Evolutionary conservation across 2,113 vertebrate species (phyloP), one percentile per base, ranked within the genome.

Genomic region (Chloropsis hardwickii): DNA sequence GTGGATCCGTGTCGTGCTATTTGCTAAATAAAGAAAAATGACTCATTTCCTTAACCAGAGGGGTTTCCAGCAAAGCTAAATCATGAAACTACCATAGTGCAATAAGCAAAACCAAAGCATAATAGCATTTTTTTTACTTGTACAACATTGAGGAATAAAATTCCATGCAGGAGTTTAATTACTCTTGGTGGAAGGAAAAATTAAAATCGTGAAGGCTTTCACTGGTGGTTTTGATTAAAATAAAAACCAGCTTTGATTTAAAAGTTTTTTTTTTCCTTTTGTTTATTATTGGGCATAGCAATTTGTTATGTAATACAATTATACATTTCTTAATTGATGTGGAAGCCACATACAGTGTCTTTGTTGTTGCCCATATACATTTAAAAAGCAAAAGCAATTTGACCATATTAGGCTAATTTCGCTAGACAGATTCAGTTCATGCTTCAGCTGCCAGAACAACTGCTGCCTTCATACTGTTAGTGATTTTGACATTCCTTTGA

Each of bases 381-480:
- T 96, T 97, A 97, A 97, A 97, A 94, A 97, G 85, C 96, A 96
- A 94, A 92, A 97, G 37, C 73, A 95, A 94, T 97, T 97, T 96
- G 77, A 92, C 95, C 95, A 93, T 96, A 97, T 96, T 98, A 96
- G 94, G 88, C 94, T 98, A 97, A 98, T 98, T 97, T 97, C 58
- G 16, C 88, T 70, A 73, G 97, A 98, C 97, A 97, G 95, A 97
- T 98, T 98, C 94, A 97, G 97, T 98, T 98, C 97, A 97, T 97
- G 96, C 93, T 97, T 97, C 97, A 97, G 82, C 95, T 98, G 97
- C 96, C 95, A 81, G 95, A 97, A 91, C 91, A 94, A 95, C 91
- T 95, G 87, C 94, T 97, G 94, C 82, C 37, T 97, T 96, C 88
- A 66, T 94, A 79, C 50, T 90, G 71, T 97, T 97, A 97, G 93